phyloP scores from a whole-genome alignment of 1,140 invertebrate species.

The Drosophila tani region DNA sequence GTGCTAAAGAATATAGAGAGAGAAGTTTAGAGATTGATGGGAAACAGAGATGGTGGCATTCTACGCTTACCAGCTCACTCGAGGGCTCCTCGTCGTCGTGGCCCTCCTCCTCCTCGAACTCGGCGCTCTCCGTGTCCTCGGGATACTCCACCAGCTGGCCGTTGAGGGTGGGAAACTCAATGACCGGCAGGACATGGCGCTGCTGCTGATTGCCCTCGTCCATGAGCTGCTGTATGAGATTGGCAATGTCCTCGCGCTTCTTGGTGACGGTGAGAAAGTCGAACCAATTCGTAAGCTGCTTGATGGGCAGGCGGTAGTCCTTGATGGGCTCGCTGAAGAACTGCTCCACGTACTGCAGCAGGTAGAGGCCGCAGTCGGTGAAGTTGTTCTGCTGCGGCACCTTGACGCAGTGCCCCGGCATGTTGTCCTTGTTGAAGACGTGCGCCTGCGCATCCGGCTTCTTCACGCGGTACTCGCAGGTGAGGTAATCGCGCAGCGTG shows the following conservation, averaged over 20 bases:
- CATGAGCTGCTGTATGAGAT: conserved; percentile 90
- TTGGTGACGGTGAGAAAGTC: conserved; percentile 91
- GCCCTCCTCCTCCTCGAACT: conserved; percentile 84
- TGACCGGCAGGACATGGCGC: conserved; percentile 87
- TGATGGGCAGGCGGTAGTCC: conserved; percentile 91
- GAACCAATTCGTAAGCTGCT: conserved; percentile 91
- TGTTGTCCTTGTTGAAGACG: conserved; percentile 91
- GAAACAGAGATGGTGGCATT: too few species aligned
- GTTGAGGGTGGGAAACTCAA: conserved; percentile 88
- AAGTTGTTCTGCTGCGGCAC: conserved; percentile 98
- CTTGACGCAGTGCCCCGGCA: conserved; percentile 93
- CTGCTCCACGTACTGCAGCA: conserved; percentile 97
- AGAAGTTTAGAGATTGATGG: background rate
- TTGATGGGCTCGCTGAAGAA: conserved; percentile 94
- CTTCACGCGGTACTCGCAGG: conserved; percentile 95
- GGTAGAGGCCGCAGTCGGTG: conserved; percentile 97
- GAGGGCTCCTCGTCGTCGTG: conserved; percentile 66
- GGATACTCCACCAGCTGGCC: conserved; percentile 85
- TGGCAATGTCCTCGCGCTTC: conserved; percentile 92
- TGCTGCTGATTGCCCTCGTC: conserved; percentile 87
- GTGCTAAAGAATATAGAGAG: conserved; percentile 3
- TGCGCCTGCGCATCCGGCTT: conserved; percentile 84
- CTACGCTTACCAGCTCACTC: conserved; percentile 57
- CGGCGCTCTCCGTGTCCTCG: conserved; percentile 75
- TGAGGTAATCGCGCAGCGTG: conserved; percentile 95